These are phyloP conservation scores for Galeruca laticollis DNA, from an alignment of 2,888 invertebrate species.

Conservation along the genomic window DNA sequence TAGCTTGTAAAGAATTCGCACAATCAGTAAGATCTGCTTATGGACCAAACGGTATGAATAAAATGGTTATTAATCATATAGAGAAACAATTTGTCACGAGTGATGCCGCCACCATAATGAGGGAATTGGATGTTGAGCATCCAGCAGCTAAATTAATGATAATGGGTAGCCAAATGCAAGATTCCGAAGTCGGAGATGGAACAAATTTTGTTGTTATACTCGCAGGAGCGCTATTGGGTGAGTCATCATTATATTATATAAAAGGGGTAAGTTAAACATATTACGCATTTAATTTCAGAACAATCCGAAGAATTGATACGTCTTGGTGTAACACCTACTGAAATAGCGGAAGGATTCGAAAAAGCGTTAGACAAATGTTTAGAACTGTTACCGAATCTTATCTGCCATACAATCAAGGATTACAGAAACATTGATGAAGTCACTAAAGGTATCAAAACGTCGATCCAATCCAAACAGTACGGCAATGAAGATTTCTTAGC, in stretches of 20 bases:
- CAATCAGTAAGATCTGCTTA: slow-evolving; percentile 94
- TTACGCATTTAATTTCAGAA: slow-evolving; percentile 66
- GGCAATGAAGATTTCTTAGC: slow-evolving; percentile 96
- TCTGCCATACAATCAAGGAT: slow-evolving; percentile 83
- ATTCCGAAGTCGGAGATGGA: slow-evolving; percentile 98
- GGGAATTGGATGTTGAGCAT: slow-evolving; percentile 96
- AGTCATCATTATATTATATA: slow-evolving; percentile 12
- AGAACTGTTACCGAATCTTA: slow-evolving; percentile 87
- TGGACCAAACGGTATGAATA: slow-evolving; percentile 99
- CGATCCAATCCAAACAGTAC: slow-evolving; percentile 98
- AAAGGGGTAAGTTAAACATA: neutral
- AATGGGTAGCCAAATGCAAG: slow-evolving; percentile 97
- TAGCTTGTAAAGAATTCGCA: slow-evolving; percentile 95
- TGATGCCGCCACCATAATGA: slow-evolving; percentile 98
- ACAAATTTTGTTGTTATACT: slow-evolving; percentile 98
- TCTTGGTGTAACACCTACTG: slow-evolving; percentile 95
- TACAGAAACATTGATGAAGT: slow-evolving; percentile 77
- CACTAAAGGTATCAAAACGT: slow-evolving; percentile 78
- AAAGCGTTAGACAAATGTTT: slow-evolving; percentile 88
- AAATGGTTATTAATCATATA: slow-evolving; percentile 99
- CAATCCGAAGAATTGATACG: slow-evolving; percentile 92
- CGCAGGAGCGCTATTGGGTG: slow-evolving; percentile 85
- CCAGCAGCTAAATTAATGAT: slow-evolving; percentile 98
- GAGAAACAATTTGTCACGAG: slow-evolving; percentile 99
- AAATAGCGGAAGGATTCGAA: slow-evolving; percentile 97